Evolutionary conservation across 2,797 vertebrate species (phyloP).

Genomic region (Chromobotia macracanthus): DNA sequence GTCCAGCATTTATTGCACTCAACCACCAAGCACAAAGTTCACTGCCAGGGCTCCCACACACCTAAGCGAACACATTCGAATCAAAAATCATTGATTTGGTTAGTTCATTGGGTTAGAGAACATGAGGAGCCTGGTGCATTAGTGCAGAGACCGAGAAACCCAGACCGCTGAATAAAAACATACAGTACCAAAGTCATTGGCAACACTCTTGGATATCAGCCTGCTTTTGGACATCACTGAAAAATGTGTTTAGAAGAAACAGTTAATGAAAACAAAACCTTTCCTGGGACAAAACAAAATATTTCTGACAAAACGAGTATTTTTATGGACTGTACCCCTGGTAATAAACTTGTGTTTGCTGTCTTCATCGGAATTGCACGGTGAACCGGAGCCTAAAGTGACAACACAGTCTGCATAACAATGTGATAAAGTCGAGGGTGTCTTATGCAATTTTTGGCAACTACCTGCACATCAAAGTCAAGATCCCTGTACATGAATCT

Average conservation of each 20-base stretch:
- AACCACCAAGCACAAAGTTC: constrained; percentile 13
- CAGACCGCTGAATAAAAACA: constrained; percentile 57
- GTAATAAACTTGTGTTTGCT: constrained; percentile 93
- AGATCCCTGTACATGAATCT: constrained; percentile 6
- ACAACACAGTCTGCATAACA: constrained; percentile 66
- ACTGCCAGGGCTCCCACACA: not conserved
- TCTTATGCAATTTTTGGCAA: constrained; percentile 23
- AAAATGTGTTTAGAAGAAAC: constrained; percentile 80
- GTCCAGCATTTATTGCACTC: not conserved
- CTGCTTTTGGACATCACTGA: constrained; percentile 97
- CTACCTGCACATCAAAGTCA: constrained; percentile 41
- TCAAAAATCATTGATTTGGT: constrained; percentile 58
- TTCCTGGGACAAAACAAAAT: not conserved
- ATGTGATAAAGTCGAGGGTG: constrained; percentile 18
- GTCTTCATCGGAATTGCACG: constrained; percentile 93
- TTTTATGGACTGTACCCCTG: constrained; percentile 84
- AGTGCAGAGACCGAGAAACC: constrained; percentile 77
- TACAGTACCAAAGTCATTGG: constrained; percentile 97
- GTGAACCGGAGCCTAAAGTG: constrained; percentile 87
- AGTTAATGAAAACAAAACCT: constrained; percentile 51
- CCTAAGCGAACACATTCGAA: constrained; percentile 8
- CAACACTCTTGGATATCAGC: constrained; percentile 97
- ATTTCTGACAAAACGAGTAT: not conserved
- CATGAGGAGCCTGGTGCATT: constrained; percentile 63
- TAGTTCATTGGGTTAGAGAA: constrained; percentile 72